These are phyloP conservation scores for Brachionus paranguensis DNA, from an alignment of 1,140 invertebrate genomes.

Conservation along the genomic window DNA sequence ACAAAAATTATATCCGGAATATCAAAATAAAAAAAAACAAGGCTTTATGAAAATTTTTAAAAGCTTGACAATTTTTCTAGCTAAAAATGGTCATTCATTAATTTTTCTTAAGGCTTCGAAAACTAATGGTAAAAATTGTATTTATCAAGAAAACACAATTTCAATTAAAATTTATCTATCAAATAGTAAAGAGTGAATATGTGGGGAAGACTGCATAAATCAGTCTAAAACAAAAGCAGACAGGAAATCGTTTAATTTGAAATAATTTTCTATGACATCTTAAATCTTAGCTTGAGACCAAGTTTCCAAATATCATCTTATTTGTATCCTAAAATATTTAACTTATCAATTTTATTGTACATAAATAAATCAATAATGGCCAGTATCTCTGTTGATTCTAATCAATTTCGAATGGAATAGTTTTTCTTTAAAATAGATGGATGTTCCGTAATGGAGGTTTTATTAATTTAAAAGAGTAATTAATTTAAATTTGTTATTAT, in stretches of 20 bases:
- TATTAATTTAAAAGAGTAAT: not conserved
- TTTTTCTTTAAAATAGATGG: not conserved
- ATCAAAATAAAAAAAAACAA: not conserved
- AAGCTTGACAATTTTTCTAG: not conserved
- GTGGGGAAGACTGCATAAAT: not conserved
- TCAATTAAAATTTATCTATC: conserved; percentile 2
- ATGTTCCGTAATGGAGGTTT: not conserved
- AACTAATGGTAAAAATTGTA: not conserved
- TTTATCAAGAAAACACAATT: not conserved
- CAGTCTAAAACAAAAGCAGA: not conserved
- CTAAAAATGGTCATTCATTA: not conserved
- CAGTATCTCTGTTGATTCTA: not conserved
- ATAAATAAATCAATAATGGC: conserved; percentile 29
- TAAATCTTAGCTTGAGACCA: not conserved
- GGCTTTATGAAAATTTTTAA: not conserved
- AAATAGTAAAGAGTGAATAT: not conserved
- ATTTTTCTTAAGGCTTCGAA: not conserved
- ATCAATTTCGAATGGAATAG: not conserved
- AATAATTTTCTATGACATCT: conserved; percentile 18
- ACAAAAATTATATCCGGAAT: not conserved
- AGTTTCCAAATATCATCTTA: not conserved
- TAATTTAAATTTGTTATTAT: not conserved
- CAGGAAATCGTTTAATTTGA: conserved; percentile 8
- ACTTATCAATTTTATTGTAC: not conserved
- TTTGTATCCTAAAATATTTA: not conserved